Base-by-base conservation (phyloP, 2,797 vertebrate genomes). In the Macropodus opercularis region DNA sequence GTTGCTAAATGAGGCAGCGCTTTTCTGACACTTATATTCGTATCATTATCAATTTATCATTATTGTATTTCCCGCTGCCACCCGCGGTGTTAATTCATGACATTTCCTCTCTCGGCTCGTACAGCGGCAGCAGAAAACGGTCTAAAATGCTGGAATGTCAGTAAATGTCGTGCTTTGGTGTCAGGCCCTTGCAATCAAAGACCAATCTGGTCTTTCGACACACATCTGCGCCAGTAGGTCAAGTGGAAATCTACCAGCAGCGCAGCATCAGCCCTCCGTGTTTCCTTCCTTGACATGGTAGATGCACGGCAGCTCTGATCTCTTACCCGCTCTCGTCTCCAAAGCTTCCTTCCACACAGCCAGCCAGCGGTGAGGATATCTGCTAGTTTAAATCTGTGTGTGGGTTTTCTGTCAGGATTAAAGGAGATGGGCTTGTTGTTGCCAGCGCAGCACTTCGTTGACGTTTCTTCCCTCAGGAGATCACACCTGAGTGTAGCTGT, bases 191-290 rank as follows among this genome's bases (percentile, higher is more conserved):
- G 34, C 17, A 64, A 9, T 34, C 39, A 51, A 66, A 49, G 17
- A 29, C 13, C 32, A 5, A 27, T 13, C 24, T 52, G 10, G 18
- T 22, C 10, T 56, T 17, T 57, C 4, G 39, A 10, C 7, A 36
- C 10, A 27, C 31, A 32, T 40, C 35, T 59, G 55, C 39, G 36
- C 27, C 36, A 36, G 42, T 15, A 39, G 38, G 54, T 58, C 19
- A 54, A 50, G 46, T 24, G 27, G 14, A 54, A 54, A 50, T 63
- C 32, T 19, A 41, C 69, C 27, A 53, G 27, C 26, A 21, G 31
- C 18, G 19, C 43, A 36, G 15, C n/a, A n/a, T n/a, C n/a, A n/a
- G n/a, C n/a, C n/a, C n/a, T n/a, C n/a, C n/a, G n/a, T n/a, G n/a
- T n/a, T n/a, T n/a, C n/a, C n/a, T n/a, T n/a, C n/a, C n/a, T n/a